Evolutionary conservation across 2,797 vertebrate species (phyloP), one percentile per base, ranked within the genome.

Genomic region (Crenichthys baileyi): DNA sequence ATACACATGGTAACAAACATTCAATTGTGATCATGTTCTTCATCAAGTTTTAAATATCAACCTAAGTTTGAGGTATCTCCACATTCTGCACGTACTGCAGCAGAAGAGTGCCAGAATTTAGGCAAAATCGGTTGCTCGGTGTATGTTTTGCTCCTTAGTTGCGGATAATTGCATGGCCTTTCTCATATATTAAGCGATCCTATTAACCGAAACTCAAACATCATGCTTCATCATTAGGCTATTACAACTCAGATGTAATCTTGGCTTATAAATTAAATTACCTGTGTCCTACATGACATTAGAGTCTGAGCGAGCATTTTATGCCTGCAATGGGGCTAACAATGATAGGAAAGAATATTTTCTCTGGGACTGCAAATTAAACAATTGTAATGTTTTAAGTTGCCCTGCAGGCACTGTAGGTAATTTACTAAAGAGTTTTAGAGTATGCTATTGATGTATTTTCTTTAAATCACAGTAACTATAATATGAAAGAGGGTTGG

Each of bases 241-340:
- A 78, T 90, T 90, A 92, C 88, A 87, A 88, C 83, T 91, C 68
- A 13, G 86, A 93, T 94, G 88, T 91, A 92, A 94, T 94, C 91
- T 91, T 84, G 85, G 85, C 29, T 93, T 93, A 93, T 93, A 91
- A 93, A 94, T 94, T 91, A 87, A 94, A 94, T 94, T 91, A 93
- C 92, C 91, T 93, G 93, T 89, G 91, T 93, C 90, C 88, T 93
- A 92, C 90, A 92, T 89, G 91, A 91, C 87, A 91, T 93, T 94
- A 90, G 88, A 93, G 83, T 91, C 75, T 84, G 84, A 88, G 82
- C 8, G 5, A 72, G 81, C 75, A 76, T 90, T 90, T 61, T 90
- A 86, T 85, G 82, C 77, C 83, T 84, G 78, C 79, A 70, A 75
- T 78, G 85, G 83, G 85, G 75, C 79, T 83, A 85, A 83, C 18